Evolutionary conservation across 2,888 invertebrate species (phyloP), one percentile per base, ranked within the genome.

Genomic region (Beris chalybata): DNA sequence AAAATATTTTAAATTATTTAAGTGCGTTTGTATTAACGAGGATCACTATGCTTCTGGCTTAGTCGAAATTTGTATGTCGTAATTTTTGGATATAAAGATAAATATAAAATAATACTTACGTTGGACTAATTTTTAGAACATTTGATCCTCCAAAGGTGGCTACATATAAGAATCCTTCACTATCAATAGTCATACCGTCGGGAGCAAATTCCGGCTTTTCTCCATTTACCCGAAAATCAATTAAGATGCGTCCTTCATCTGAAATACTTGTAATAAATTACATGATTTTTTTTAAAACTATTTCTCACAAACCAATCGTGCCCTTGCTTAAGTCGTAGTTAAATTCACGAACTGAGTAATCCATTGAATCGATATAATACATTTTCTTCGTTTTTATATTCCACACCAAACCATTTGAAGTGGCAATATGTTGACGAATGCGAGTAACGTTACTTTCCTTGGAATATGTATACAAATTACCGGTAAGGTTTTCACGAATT

Each of bases 351-450:
- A 91, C 85, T 69, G 85, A 83, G 69, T 85, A 82, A 71, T 87
- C 87, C 48, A 86, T 83, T 3, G 90, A 89, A 79, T 92, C 92
- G 1, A 89, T 89, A 76, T 85, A 92, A 79, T 89, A 91, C 83
- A 93, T 88, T 30, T 86, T 87, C 65, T 84, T 85, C 70, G 83
- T 81, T 59, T 84, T 80, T 6, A 83, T 77, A 74, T 89, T 87
- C 92, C 92, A 93, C 64, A 90, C 88, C 45, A 93, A 80, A 0
- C 93, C 93, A 79, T 93, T 93, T 43, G 91, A 87, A 71, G 92
- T 86, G 71, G 86, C 85, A 29, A 90, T 78, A 63, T 76, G 69
- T 0, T 71, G 31, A 4, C 70, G 11, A 68, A 69, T 63, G 53
- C 67, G 68, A 12, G 55, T 65, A 6, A 69, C 48, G 22, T 68